Percentiles rank a stretch among this genome's conserved stretches.
Evolutionary conservation across 2,113 vertebrate species (phyloP).

Genomic region (Rhabdomys dilectus): DNA sequence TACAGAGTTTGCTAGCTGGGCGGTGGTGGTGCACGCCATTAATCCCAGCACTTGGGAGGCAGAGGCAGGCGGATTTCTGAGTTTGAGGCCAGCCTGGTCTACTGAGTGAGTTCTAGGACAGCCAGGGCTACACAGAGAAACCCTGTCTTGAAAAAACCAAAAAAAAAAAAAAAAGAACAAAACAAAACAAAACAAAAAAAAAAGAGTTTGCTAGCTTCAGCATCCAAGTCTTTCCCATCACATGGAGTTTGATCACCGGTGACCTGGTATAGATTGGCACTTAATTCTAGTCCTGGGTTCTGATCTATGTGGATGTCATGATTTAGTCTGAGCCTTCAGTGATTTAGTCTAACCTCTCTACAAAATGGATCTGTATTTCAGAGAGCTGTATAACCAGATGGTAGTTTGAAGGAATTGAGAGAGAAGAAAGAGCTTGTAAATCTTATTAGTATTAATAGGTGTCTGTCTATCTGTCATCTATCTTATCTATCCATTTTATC

Average conservation of each 20-base stretch:
- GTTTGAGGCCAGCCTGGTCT: no score
- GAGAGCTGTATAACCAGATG: not conserved
- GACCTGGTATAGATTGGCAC: not conserved
- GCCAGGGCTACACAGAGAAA: no score
- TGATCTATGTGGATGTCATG: accelerated
- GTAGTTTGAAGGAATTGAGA: not conserved
- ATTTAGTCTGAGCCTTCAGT: not conserved
- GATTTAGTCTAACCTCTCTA: not conserved
- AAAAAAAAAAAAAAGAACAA: no score
- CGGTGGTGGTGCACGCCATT: no score
- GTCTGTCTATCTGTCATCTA: not conserved
- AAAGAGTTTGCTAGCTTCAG: not conserved
- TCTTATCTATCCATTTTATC: not conserved
- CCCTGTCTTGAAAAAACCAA: no score
- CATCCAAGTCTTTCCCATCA: not conserved
- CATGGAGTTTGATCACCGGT: not conserved
- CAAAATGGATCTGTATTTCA: not conserved
- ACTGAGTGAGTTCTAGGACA: no score
- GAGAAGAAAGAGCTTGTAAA: not conserved
- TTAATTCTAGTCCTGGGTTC: not conserved
- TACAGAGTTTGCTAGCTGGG: not conserved
- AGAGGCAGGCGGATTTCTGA: no score
- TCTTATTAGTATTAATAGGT: not conserved
- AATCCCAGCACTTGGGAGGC: no score
- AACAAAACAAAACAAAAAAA: no score